phyloP scores from a whole-genome alignment of 2,888 invertebrate species.

The Drosophila colorata region DNA sequence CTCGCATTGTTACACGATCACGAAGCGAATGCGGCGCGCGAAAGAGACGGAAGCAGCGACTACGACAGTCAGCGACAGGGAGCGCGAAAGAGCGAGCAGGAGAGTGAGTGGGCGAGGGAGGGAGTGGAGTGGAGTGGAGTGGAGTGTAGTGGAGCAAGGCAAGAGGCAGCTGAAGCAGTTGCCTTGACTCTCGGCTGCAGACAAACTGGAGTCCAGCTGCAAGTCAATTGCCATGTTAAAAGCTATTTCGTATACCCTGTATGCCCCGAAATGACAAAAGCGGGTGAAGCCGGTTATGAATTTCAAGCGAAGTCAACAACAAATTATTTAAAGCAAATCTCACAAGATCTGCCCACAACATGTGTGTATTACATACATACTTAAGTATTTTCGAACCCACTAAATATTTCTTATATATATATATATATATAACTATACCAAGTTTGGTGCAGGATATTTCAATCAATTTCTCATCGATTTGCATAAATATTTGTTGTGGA shows the following conservation, averaged over 20 bases:
- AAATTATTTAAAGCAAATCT: too few species aligned
- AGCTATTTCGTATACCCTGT: conserved; percentile 32
- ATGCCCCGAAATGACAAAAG: not conserved
- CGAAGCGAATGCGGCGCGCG: conserved; percentile 22
- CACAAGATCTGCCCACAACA: too few species aligned
- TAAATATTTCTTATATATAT: too few species aligned
- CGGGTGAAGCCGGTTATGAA: not conserved
- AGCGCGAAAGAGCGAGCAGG: not conserved
- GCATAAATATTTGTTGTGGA: too few species aligned
- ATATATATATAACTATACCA: too few species aligned
- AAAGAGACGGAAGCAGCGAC: not conserved
- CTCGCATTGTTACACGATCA: conserved; percentile 81
- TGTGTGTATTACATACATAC: too few species aligned
- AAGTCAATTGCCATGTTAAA: conserved; percentile 22
- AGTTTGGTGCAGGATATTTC: too few species aligned
- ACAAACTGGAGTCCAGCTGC: conserved; percentile 54
- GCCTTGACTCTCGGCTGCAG: conserved; percentile 36
- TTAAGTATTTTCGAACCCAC: too few species aligned
- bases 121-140: not conserved
- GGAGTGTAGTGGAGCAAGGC: not conserved
- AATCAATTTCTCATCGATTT: too few species aligned
- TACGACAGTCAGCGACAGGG: not conserved
- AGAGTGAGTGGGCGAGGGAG: not conserved
- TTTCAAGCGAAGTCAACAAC: too few species aligned
- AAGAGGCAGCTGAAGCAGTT: not conserved